phyloP scores from a whole-genome alignment of 2,888 invertebrate genomes.

The Agrypnus murinus region DNA sequence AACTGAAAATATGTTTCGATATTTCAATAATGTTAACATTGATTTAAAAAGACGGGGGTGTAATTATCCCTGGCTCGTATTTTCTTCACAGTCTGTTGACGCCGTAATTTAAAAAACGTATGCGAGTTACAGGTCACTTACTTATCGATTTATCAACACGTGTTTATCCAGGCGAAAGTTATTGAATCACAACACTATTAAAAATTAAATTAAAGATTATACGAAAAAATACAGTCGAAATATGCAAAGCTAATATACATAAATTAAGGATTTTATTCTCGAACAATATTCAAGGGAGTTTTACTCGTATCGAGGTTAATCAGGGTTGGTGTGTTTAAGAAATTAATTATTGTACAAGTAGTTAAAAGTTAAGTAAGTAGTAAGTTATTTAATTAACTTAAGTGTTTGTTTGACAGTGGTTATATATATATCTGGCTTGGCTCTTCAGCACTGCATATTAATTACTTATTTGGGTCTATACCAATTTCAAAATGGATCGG shows the following conservation, averaged over 20 bases:
- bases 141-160: slow-evolving; percentile 42
- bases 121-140: slow-evolving; percentile 48
- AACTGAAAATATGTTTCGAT: slow-evolving; percentile 5
- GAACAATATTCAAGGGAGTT: no score
- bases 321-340: no score
- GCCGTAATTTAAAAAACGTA: slow-evolving; percentile 47
- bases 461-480: slow-evolving; percentile 2
- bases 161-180: slow-evolving; percentile 26
- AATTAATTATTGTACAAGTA: no score
- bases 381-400: no score
- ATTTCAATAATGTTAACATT: slow-evolving; percentile 4
- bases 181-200: slow-evolving; percentile 38
- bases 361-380: no score
- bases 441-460: neutral
- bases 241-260: no score
- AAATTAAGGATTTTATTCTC: no score
- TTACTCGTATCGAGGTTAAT: no score
- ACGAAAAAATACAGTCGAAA: neutral
- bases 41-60: slow-evolving; percentile 15
- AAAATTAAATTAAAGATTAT: slow-evolving; percentile 39
- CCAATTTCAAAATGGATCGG: slow-evolving; percentile 5
- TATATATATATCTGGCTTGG: no score
- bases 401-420: no score
- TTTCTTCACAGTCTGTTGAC: slow-evolving; percentile 44
- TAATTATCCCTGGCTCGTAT: slow-evolving; percentile 46